Conservation (phyloP, 2,888 invertebrate species). For the Cheilosia vulpina region DNA sequence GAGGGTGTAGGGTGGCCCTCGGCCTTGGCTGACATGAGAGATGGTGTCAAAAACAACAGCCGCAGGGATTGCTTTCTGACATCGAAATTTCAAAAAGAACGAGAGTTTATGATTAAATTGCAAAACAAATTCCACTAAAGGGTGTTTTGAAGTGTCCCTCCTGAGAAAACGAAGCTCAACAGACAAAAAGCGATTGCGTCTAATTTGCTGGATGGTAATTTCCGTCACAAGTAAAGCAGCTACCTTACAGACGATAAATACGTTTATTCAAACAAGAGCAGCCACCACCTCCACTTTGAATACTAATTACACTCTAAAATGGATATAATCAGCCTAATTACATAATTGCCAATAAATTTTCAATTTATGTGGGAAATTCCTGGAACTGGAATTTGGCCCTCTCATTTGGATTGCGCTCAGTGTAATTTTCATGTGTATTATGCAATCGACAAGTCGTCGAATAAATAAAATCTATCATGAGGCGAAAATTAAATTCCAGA, state of each 20-base stretch:
- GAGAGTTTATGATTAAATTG: background rate
- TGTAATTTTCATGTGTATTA: constrained; percentile 50
- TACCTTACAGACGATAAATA: constrained; percentile 37
- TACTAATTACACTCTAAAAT: constrained; percentile 66
- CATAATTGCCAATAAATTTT: constrained; percentile 71
- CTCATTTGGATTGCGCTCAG: background rate
- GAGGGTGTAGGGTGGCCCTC: background rate
- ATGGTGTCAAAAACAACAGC: background rate
- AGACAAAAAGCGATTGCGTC: constrained; percentile 33
- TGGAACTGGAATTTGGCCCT: constrained; percentile 14
- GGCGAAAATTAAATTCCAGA: background rate
- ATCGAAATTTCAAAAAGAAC: background rate
- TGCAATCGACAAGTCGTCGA: constrained; percentile 52
- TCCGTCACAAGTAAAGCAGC: constrained; percentile 24
- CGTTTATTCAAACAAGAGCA: constrained; percentile 28
- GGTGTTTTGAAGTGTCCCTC: too few relatives aligned
- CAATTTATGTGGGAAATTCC: constrained; percentile 57
- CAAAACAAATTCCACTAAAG: background rate
- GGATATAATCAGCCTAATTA: constrained; percentile 68
- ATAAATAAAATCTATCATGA: constrained; percentile 50
- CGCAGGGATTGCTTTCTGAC: background rate
- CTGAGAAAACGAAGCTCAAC: background rate
- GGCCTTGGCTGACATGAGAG: constrained; percentile 30
- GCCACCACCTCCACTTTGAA: constrained; percentile 26
- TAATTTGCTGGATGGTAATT: constrained; percentile 55